These are phyloP conservation scores for Bellardia pandia DNA, from an alignment of 2,888 invertebrate genomes.

Conservation along the genomic window DNA sequence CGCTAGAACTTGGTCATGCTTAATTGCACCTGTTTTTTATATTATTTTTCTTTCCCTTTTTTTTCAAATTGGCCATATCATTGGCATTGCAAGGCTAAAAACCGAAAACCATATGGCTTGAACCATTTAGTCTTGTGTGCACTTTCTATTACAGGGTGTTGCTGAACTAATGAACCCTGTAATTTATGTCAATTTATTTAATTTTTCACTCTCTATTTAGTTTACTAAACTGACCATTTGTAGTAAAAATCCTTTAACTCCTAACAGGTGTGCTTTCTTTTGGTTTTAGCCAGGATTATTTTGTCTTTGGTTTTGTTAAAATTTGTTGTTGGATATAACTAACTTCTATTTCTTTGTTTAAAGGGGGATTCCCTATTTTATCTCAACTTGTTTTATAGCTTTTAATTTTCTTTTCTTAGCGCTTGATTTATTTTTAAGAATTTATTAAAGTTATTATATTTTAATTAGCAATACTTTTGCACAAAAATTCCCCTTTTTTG, in stretches of 20 bases:
- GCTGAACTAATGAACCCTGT: constrained; percentile 68
- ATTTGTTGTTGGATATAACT: neutral
- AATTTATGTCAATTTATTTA: constrained; percentile 62
- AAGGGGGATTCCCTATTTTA: constrained; percentile 18
- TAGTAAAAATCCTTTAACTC: constrained; percentile 24
- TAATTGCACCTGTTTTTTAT: constrained; percentile 30
- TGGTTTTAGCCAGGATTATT: neutral
- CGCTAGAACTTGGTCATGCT: constrained; percentile 45
- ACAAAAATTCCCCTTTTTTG: too few species aligned
- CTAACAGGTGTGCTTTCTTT: constrained; percentile 62
- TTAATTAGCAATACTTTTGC: too few species aligned
- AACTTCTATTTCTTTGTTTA: neutral
- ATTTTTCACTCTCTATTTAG: constrained; percentile 9
- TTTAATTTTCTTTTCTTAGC: neutral
- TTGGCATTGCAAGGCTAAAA: constrained; percentile 35
- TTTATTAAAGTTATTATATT: too few species aligned
- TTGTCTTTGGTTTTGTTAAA: constrained; percentile 11
- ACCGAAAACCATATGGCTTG: constrained; percentile 60
- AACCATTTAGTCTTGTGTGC: neutral
- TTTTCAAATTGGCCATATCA: constrained; percentile 38
- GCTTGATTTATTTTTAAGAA: too few species aligned
- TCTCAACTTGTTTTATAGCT: neutral
- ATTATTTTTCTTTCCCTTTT: neutral
- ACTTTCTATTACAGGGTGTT: constrained; percentile 61
- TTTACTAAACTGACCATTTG: constrained; percentile 19